Base-by-base conservation (phyloP, 2,113 vertebrate species). In the Engraulis encrasicolus region DNA sequence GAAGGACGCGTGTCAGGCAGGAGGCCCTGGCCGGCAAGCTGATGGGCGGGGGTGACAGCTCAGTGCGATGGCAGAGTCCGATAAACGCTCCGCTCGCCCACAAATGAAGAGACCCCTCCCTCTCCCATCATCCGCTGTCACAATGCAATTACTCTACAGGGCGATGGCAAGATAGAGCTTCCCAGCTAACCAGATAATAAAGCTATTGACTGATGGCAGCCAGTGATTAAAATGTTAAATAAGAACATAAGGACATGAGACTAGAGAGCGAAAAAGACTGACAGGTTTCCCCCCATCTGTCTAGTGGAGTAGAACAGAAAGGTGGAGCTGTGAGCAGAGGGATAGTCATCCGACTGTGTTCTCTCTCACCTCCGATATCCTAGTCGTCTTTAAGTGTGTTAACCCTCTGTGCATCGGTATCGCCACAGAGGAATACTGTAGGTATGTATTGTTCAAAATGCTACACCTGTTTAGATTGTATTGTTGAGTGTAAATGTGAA, bases 171-270 rank as follows among this genome's bases (percentile, higher is more conserved):
- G 96, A 97, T 97, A 97, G 96, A 96, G 96, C 95, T 96, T 96
- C 95, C 95, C 88, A 96, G 96, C 96, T 96, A 96, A 97, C 96
- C 96, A 96, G 96, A 97, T 97, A 96, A 97, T 97, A 97, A 97
- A 97, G 97, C 96, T 97, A 97, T 97, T 97, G 96, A 97, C 96
- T 97, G 96, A 97, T 97, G 96, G 97, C 96, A 97, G 96, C 97
- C 95, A 96, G 96, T 97, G 96, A 97, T 97, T 97, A 97, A 97
- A 97, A 97, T 96, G 96, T 96, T 95, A 97, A 97, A 97, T 96
- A 96, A 96, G 96, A 96, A 96, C 96, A 96, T 95, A 96, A 96
- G 78, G 95, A 96, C 95, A 96, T 95, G 95, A 95, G 95, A 78
- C 81, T 79, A 45, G 80, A 38, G 66, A 74, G 31, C 12, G 6